phyloP scores from a whole-genome alignment of 2,797 vertebrate genomes.

The Thunnus albacares region DNA sequence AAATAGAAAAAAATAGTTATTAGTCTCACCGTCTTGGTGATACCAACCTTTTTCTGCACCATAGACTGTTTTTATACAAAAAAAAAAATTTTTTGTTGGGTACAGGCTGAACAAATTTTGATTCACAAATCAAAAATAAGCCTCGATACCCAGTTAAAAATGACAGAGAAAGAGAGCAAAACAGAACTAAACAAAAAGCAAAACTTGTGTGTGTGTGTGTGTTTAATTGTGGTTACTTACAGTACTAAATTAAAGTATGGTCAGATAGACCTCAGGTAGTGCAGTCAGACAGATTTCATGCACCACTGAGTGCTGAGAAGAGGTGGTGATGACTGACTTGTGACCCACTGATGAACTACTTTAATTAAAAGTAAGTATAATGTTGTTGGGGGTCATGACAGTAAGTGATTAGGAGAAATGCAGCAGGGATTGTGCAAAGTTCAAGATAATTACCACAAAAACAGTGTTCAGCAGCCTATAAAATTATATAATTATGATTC shows the following conservation, averaged over 20 bases:
- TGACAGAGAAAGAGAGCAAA: too few relatives aligned
- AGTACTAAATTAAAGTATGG: too few relatives aligned
- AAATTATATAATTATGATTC: not conserved
- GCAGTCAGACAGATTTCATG: slow-evolving; percentile 14
- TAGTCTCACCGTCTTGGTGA: too few relatives aligned
- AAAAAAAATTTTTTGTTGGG: too few relatives aligned
- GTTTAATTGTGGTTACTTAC: too few relatives aligned
- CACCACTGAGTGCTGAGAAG: slow-evolving; percentile 6
- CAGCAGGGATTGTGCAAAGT: too few relatives aligned
- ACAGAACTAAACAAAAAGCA: too few relatives aligned
- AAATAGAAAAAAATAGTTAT: not conserved
- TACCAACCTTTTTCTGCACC: not conserved
- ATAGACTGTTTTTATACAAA: not conserved
- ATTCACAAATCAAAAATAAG: too few relatives aligned
- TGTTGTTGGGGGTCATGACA: not conserved
- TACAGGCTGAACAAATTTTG: too few relatives aligned
- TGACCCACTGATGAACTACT: slow-evolving; percentile 41
- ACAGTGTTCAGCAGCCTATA: not conserved
- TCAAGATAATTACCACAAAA: slow-evolving; percentile 1
- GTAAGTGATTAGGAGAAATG: slow-evolving; percentile 5
- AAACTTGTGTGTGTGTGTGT: too few relatives aligned
- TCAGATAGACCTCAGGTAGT: not conserved
- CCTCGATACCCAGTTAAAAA: too few relatives aligned
- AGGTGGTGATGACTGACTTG: not conserved
- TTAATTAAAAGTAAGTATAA: not conserved